Percentiles rank a stretch among this genome's conserved stretches.
Conservation (phyloP, 2,797 vertebrate genomes). For the Sciaenops ocellatus region DNA sequence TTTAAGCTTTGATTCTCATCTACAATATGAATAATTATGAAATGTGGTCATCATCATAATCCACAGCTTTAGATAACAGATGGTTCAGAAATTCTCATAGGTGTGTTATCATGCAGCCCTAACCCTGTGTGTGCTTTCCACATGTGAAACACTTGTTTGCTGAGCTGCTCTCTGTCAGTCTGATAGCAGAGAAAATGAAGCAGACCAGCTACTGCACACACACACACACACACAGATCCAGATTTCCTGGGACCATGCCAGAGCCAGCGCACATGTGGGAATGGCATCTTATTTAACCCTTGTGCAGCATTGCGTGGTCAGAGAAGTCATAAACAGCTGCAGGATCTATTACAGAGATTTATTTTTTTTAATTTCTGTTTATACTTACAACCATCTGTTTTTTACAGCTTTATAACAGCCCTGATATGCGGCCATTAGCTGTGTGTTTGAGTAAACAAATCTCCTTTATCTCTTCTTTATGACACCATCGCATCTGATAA, state of each 20-base stretch:
- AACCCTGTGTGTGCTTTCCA: conserved; percentile 14
- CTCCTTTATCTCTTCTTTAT: background rate
- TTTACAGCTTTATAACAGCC: background rate
- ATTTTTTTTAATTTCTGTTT: conserved; percentile 15
- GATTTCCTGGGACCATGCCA: conserved; percentile 39
- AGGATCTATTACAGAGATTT: conserved; percentile 12
- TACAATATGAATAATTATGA: conserved; percentile 50
- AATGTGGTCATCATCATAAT: conserved; percentile 52
- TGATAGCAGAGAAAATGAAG: conserved; percentile 19
- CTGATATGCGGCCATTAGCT: background rate
- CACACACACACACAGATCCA: conserved; percentile 1
- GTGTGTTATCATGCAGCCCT: conserved; percentile 34
- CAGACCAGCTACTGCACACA: conserved; percentile 1
- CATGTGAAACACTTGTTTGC: conserved; percentile 50
- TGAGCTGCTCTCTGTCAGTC: conserved; percentile 10
- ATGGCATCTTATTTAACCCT: conserved; percentile 25
- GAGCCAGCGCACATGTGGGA: conserved; percentile 9
- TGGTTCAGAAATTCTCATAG: conserved; percentile 48
- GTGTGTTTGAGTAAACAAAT: background rate
- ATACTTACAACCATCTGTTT: conserved; percentile 34
- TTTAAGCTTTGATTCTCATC: conserved; percentile 27
- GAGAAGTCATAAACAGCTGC: conserved; percentile 22
- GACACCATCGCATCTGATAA: conserved; percentile 3
- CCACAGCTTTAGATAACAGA: conserved; percentile 50
- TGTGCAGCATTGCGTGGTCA: conserved; percentile 5